Base-by-base conservation (phyloP, 2,797 vertebrate genomes). In the Kryptopterus vitreolus region DNA sequence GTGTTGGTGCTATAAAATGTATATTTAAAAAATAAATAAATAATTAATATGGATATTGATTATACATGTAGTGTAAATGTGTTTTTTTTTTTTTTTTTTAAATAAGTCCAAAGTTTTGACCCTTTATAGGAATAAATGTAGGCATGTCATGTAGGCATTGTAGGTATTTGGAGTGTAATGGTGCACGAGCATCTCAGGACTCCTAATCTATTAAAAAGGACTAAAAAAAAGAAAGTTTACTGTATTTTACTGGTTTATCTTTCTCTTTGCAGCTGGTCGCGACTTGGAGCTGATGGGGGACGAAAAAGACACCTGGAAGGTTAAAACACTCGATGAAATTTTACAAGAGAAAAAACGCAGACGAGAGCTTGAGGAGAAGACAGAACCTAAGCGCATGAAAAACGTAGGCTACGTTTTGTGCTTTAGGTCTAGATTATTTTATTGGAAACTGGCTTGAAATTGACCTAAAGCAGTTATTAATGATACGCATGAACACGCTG, bases 271-370 rank as follows among this genome's bases (percentile, higher is more conserved):
- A 94, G 92, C 88, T 82, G 88, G 92, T 87, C 88, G 88, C 87
- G 92, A 91, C 86, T 89, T 86, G 79, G 95, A 86, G 94, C 97
- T 90, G 98, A 99, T 99, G 97, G 98, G 97, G 96, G 97, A 99
- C 98, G 96, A 97, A 96, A 99, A 99, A 94, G 97, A 98, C 91
- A 98, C 95, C 92, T 99, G 97, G 98, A 99, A 99, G 91, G 98
- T 99, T 88, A 99, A 99, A 92, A 99, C 97, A 83, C 96, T 99
- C 93, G 97, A 99, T 93, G 98, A 99, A 89, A 99, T 99, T 91
- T 93, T 99, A 71, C 96, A 95, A 87, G 98, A 99, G 92, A 99
- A 99, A 89, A 99, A 98, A 81, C 94, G 97, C 84, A 94, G 98
- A 92, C 94, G 96, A 90, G 97, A 98, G 88, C 95, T 98, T 87